These are phyloP conservation scores for Glaucomys volans DNA, from an alignment of 2,113 vertebrate species.

Conservation along the genomic window DNA sequence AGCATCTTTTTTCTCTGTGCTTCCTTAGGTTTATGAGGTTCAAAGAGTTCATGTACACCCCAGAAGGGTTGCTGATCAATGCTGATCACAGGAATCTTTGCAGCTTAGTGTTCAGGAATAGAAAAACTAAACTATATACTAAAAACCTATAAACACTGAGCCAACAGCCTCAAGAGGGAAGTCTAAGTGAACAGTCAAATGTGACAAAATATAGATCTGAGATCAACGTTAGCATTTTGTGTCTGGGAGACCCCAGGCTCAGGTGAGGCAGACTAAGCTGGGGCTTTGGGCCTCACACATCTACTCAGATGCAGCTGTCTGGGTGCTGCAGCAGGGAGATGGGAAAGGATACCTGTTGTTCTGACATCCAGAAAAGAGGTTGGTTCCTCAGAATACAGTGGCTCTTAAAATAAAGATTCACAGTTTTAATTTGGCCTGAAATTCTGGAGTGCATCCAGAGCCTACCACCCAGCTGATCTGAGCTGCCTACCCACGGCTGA, in stretches of 20 bases:
- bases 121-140: not conserved
- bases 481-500: conserved; percentile 17
- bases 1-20: not conserved
- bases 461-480: conserved; percentile 31
- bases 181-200: not conserved
- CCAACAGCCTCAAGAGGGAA: not conserved
- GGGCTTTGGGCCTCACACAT: not conserved
- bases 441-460: conserved; percentile 23
- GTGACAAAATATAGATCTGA: not conserved
- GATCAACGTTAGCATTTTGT: not conserved
- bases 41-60: not conserved
- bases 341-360: not conserved
- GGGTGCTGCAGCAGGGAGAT: not conserved
- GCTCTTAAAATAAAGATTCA: conserved; percentile 60
- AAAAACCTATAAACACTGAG: not conserved
- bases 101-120: not conserved
- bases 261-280: not conserved
- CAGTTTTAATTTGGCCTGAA: conserved; percentile 56
- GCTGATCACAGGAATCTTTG: not conserved
- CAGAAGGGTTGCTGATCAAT: not conserved
- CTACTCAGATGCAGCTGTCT: not conserved
- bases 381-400: not conserved
- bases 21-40: not conserved
- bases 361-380: not conserved
- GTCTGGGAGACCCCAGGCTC: not conserved